These are phyloP conservation scores for Mirounga angustirostris DNA, from an alignment of 2,113 vertebrate genomes.

Conservation along the genomic window DNA sequence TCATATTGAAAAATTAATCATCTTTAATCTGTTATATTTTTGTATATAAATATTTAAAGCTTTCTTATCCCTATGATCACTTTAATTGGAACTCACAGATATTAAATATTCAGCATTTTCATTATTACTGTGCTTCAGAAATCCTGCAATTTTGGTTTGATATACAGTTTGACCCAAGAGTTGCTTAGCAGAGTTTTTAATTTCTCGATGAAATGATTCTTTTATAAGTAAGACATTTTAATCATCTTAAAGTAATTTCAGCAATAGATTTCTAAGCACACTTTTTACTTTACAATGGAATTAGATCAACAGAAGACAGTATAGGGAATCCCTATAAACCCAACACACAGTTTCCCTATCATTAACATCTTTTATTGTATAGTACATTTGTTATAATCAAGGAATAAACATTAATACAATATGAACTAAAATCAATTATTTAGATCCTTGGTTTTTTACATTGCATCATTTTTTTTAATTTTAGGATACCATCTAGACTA, in stretches of 20 bases:
- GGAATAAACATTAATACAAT: neutral
- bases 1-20: neutral
- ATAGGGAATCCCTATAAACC: neutral
- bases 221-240: neutral
- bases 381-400: neutral
- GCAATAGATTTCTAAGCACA: neutral
- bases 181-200: neutral
- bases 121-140: neutral
- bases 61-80: neutral
- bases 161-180: neutral
- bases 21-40: neutral
- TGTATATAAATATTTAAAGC: constrained; percentile 3
- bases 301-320: neutral
- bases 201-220: neutral
- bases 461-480: neutral
- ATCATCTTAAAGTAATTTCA: neutral
- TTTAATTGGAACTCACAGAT: neutral
- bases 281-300: neutral
- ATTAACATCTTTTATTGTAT: neutral
- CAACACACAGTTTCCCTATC: neutral
- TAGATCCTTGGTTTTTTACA: neutral
- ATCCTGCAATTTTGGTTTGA: neutral
- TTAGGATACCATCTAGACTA: neutral
- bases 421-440: neutral
- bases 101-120: neutral